Evolutionary conservation across 37 sponge, comb jelly and placozoan species (phyloP).

Genomic region (Ianthella basta): DNA sequence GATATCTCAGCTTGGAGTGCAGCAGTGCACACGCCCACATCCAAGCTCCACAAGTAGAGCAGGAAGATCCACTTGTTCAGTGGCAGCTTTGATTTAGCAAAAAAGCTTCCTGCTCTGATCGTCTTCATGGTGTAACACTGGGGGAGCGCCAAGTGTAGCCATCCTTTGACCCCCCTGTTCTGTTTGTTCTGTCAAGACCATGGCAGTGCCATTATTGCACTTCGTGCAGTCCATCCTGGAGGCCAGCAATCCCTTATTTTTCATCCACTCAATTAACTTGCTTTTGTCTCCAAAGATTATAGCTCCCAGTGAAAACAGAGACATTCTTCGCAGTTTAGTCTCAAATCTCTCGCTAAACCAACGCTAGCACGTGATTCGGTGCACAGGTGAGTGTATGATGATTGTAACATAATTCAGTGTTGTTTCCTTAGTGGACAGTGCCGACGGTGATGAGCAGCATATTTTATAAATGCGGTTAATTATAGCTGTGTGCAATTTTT

Average conservation of each 20-base stretch:
- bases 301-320: slow-evolving; percentile 24
- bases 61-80: slow-evolving; percentile 33
- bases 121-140: slow-evolving; percentile 10
- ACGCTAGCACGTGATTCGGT: slow-evolving; percentile 12
- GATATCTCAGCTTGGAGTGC: slow-evolving; percentile 16
- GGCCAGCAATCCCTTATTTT: slow-evolving; percentile 19
- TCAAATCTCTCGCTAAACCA: slow-evolving; percentile 13
- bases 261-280: slow-evolving; percentile 5
- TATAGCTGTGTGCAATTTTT: no score
- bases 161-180: slow-evolving; percentile 32
- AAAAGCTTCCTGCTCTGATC: slow-evolving; percentile 8
- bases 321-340: background rate
- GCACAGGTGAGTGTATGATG: no score
- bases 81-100: slow-evolving; percentile 15
- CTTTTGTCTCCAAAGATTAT: slow-evolving; percentile 25
- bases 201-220: slow-evolving; percentile 5
- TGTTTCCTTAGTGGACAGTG: no score
- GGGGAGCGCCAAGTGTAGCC: slow-evolving; percentile 25
- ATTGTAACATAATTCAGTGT: no score
- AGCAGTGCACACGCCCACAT: slow-evolving; percentile 32
- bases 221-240: slow-evolving; percentile 12
- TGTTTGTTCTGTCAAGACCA: slow-evolving; percentile 14
- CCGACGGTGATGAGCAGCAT: no score
- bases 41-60: slow-evolving; percentile 19
- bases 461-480: no score